A percentile compares a stretch with the other conserved stretches of the same genome.
Evolutionary conservation across 2,888 invertebrate species (phyloP).

Genomic region (Ormyrus rosae): DNA sequence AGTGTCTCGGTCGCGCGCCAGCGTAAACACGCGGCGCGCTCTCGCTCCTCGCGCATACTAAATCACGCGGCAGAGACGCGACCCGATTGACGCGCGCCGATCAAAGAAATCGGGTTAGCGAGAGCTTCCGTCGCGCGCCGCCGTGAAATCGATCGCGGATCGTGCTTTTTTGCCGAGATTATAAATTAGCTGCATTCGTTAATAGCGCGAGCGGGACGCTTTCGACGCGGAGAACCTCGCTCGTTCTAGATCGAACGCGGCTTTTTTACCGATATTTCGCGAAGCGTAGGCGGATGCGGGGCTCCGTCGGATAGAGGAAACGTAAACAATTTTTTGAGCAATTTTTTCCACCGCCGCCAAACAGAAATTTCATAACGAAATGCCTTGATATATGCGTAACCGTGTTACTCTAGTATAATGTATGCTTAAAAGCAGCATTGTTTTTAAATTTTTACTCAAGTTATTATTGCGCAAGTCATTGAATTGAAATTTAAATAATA

Average conservation of each 20-base stretch:
- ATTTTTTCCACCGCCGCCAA: no score
- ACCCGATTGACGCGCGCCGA: slow-evolving; percentile 54
- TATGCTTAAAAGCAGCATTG: neutral
- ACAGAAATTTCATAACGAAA: no score
- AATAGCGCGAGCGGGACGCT: slow-evolving; percentile 4
- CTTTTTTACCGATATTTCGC: slow-evolving; percentile 7
- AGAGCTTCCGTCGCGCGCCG: neutral
- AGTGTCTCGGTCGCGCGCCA: slow-evolving; percentile 15
- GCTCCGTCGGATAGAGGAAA: neutral
- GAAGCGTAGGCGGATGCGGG: slow-evolving; percentile 7
- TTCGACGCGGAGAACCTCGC: no score
- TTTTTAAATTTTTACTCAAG: neutral
- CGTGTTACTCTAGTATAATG: no score
- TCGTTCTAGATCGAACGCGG: slow-evolving; percentile 8
- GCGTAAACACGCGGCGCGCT: slow-evolving; percentile 59
- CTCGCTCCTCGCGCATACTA: slow-evolving; percentile 52
- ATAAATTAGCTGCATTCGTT: slow-evolving; percentile 7
- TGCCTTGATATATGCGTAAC: no score
- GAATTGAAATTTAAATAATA: no score
- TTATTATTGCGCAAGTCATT: no score
- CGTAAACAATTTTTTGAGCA: neutral
- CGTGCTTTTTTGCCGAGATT: neutral
- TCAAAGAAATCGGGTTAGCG: slow-evolving; percentile 32
- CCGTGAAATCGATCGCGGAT: neutral
- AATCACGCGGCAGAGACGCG: slow-evolving; percentile 43